Percentiles rank a stretch among this genome's conserved stretches.
phyloP scores from a whole-genome alignment of 2,888 invertebrate species.

The Serrognathus titanus region DNA sequence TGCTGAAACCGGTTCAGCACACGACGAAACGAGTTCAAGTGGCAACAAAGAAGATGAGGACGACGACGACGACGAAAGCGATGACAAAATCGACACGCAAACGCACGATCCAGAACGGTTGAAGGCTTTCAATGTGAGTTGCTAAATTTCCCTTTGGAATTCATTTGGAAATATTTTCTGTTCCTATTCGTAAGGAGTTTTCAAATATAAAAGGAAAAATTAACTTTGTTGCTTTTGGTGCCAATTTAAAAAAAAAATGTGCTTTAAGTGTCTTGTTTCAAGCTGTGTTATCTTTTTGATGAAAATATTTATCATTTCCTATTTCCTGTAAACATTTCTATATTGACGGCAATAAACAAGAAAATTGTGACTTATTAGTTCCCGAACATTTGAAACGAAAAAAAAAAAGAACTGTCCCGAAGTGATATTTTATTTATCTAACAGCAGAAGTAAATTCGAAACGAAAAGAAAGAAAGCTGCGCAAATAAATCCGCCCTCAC shows the following conservation, averaged over 20 bases:
- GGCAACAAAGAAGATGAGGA: slow-evolving; percentile 83
- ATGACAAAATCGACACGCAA: slow-evolving; percentile 86
- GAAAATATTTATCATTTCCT: neutral
- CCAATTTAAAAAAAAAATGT: too few relatives aligned
- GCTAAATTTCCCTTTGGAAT: neutral
- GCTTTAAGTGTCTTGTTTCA: too few relatives aligned
- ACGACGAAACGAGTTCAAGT: slow-evolving; percentile 86
- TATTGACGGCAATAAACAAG: too few relatives aligned
- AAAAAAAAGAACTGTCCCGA: neutral
- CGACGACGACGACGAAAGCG: slow-evolving; percentile 87
- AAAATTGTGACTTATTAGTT: too few relatives aligned
- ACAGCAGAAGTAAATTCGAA: neutral
- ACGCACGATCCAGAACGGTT: slow-evolving; percentile 87
- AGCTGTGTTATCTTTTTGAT: neutral
- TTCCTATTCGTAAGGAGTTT: neutral
- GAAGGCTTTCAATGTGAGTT: slow-evolving; percentile 90
- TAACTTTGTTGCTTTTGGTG: neutral
- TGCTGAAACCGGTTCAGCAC: slow-evolving; percentile 63
- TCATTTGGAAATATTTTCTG: neutral
- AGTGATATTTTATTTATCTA: too few relatives aligned
- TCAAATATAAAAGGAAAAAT: neutral
- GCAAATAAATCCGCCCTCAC: neutral
- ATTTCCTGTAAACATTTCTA: too few relatives aligned
- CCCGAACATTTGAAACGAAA: neutral
- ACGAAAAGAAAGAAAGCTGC: neutral